Base-by-base conservation (phyloP, 1,140 invertebrate species). In the Drosophila melanogaster region DNA sequence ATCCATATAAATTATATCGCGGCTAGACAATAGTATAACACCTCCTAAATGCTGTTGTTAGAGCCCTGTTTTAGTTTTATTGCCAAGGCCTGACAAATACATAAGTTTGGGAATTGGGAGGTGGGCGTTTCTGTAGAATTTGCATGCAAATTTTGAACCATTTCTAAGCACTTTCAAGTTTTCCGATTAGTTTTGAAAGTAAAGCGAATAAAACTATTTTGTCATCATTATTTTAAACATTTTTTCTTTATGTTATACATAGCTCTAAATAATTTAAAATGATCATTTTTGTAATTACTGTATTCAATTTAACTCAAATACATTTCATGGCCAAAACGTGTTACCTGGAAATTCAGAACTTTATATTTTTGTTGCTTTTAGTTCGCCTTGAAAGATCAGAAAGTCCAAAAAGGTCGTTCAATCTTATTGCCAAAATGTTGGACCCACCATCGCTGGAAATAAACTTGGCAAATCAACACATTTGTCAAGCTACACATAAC, bases 11-110 rank as follows among this genome's bases (percentile, higher is more conserved):
- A 76, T 86, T 86, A 83, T 79, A 83, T 54, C 49, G 26, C 26
- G 43, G 26, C 4, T 12, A 77, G 62, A 87, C 83, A 87, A 85
- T 77, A 81, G 83, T 75, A 78, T 78, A 87, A 89, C 84, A 89
- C 83, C 79, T 89, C 76, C 84, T 83, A 87, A 86, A 83, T 61
- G 79, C 71, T 79, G 58, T 83, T 73, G 64, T 56, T 66, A 57
- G 59, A 43, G 26, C 70, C 54, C 22, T 24, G 46, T 14, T 57
- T 46, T 74, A 57, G 46, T 62, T 64, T 49, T 57, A 54, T 40
- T 12, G 15, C 41, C 64, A 11, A 19, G 22, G 15, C 64, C 37
- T 37, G 60, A 53, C 37, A 67, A 43, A 51, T 55, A 38, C 65
- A 70, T 70, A 70, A 70, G 57, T 70, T 22, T 22, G 26, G 17